Evolutionary conservation across 1,140 invertebrate species (phyloP).

Genomic region (Eupeodes corollae): DNA sequence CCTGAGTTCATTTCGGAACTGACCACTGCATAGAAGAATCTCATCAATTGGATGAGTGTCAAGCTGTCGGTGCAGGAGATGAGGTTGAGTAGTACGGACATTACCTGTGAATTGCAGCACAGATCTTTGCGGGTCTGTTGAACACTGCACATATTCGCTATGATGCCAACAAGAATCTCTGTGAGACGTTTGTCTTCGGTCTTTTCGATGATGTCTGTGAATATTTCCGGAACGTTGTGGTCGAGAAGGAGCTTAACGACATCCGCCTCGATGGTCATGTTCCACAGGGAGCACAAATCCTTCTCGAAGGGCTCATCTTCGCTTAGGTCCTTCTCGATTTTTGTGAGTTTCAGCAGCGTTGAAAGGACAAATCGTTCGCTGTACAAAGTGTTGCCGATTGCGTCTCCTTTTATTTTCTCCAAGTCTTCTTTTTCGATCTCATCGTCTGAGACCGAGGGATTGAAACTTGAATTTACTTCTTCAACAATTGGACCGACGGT

Average conservation of each 20-base stretch:
- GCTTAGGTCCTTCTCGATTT: constrained; percentile 36
- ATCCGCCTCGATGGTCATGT: constrained; percentile 62
- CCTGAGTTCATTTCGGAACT: constrained; percentile 29
- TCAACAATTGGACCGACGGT: neutral
- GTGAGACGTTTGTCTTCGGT: constrained; percentile 44
- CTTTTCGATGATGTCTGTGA: constrained; percentile 37
- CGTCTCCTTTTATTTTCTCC: constrained; percentile 52
- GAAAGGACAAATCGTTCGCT: constrained; percentile 60
- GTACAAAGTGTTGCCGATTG: constrained; percentile 61
- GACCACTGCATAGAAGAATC: constrained; percentile 49
- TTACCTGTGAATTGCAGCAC: constrained; percentile 34
- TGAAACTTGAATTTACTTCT: neutral
- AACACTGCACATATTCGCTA: constrained; percentile 58
- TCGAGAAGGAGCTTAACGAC: constrained; percentile 54
- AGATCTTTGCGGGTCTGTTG: constrained; percentile 38
- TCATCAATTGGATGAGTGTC: constrained; percentile 53
- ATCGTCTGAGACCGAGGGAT: constrained; percentile 1
- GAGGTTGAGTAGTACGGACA: constrained; percentile 42
- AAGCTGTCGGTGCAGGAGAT: constrained; percentile 48
- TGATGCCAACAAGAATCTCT: constrained; percentile 61
- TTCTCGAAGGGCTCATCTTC: constrained; percentile 48
- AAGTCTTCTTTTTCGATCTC: constrained; percentile 12
- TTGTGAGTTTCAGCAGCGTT: constrained; percentile 46
- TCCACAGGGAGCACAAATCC: constrained; percentile 63
- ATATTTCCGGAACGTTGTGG: constrained; percentile 50